Conservation (phyloP, 1,140 invertebrate genomes). For the Atta colombica region DNA sequence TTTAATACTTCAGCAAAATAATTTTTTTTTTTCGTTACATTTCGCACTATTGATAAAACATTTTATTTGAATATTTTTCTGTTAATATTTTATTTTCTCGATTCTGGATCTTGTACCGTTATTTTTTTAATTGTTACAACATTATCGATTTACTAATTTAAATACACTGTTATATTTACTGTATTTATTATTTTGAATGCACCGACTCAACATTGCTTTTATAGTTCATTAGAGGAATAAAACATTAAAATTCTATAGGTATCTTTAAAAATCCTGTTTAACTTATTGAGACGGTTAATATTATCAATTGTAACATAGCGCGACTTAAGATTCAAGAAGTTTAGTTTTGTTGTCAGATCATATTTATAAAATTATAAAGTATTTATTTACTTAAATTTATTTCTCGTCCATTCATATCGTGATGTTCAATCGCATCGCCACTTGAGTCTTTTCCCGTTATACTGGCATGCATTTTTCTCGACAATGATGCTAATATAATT, state of each 20-base stretch:
- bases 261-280: neutral
- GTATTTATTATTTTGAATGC: neutral
- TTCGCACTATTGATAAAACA: neutral
- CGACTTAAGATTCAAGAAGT: neutral
- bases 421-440: neutral
- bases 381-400: neutral
- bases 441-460: constrained; percentile 10
- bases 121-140: neutral
- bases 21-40: neutral
- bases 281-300: constrained; percentile 1
- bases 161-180: neutral
- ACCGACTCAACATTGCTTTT: constrained; percentile 2
- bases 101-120: neutral
- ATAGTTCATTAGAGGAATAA: neutral
- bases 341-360: neutral
- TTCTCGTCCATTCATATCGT: no score
- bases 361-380: constrained; percentile 15
- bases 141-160: no score
- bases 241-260: neutral
- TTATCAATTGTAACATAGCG: neutral
- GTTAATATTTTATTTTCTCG: neutral
- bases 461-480: neutral
- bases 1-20: no score
- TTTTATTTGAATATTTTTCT: neutral
- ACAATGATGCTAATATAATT: neutral